A percentile compares a stretch with the other conserved stretches of the same genome.
phyloP scores from a whole-genome alignment of 2,888 invertebrate genomes.

The Melinopterus prodromus region DNA sequence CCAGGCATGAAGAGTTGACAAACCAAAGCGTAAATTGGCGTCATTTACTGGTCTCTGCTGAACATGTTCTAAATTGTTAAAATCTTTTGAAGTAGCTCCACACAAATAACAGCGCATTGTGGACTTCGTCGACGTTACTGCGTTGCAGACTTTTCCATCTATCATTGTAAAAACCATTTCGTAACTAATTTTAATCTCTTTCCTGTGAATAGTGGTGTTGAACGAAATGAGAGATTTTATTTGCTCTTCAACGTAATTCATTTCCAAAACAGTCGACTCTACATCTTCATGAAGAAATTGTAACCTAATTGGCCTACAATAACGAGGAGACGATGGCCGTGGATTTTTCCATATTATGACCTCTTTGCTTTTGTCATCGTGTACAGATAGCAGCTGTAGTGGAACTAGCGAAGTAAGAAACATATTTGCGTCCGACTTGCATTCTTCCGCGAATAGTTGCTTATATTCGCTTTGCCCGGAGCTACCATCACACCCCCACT shows the following conservation, averaged over 20 bases:
- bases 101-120: slow-evolving; percentile 37
- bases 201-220: neutral
- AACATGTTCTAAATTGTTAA: slow-evolving; percentile 32
- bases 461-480: slow-evolving; percentile 39
- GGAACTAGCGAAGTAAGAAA: slow-evolving; percentile 42
- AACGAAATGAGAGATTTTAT: neutral
- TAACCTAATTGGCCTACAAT: slow-evolving; percentile 41
- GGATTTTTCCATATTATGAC: slow-evolving; percentile 42
- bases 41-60: slow-evolving; percentile 24
- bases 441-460: slow-evolving; percentile 37
- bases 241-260: slow-evolving; percentile 14
- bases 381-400: slow-evolving; percentile 36
- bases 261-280: slow-evolving; percentile 27
- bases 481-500: slow-evolving; percentile 45
- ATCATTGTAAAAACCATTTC: slow-evolving; percentile 41
- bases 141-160: slow-evolving; percentile 25
- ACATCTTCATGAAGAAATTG: slow-evolving; percentile 37
- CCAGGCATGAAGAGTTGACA: slow-evolving; percentile 50
- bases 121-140: slow-evolving; percentile 31
- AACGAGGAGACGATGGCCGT: slow-evolving; percentile 40
- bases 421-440: slow-evolving; percentile 33
- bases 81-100: slow-evolving; percentile 36
- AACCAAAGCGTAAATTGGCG: slow-evolving; percentile 40
- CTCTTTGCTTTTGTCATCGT: slow-evolving; percentile 34
- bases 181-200: slow-evolving; percentile 29